These are phyloP conservation scores for Cantharis rustica DNA, from an alignment of 2,888 invertebrate genomes.

Conservation along the genomic window DNA sequence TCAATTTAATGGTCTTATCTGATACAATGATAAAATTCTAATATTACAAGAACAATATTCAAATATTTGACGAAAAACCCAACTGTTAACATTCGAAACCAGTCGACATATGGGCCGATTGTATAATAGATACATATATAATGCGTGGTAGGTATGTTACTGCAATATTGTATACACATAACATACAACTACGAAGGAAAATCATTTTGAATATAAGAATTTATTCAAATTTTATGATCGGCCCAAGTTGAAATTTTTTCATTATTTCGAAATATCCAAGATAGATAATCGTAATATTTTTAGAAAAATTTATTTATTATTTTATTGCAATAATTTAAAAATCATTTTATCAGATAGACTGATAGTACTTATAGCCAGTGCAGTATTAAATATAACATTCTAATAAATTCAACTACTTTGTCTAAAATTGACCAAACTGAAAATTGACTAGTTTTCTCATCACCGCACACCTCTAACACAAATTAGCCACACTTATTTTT, in stretches of 20 bases:
- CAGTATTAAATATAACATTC: conserved; percentile 45
- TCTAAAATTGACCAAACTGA: conserved; percentile 58
- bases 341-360: conserved; percentile 34
- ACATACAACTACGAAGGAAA: background rate
- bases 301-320: background rate
- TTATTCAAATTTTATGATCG: background rate
- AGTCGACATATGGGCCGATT: background rate
- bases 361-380: conserved; percentile 39
- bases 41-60: background rate
- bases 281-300: background rate
- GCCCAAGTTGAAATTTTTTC: background rate
- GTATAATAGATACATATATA: background rate
- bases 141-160: background rate
- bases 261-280: background rate
- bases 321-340: background rate
- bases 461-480: conserved; percentile 52
- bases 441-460: conserved; percentile 56
- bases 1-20: conserved; percentile 30
- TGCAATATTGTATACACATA: background rate
- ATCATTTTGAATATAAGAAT: background rate
- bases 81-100: background rate
- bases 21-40: conserved; percentile 11
- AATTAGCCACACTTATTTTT: conserved; percentile 51
- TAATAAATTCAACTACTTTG: conserved; percentile 51
- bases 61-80: background rate